Conservation (phyloP, 2,797 vertebrate genomes). For the Cephalopachus bancanus region DNA sequence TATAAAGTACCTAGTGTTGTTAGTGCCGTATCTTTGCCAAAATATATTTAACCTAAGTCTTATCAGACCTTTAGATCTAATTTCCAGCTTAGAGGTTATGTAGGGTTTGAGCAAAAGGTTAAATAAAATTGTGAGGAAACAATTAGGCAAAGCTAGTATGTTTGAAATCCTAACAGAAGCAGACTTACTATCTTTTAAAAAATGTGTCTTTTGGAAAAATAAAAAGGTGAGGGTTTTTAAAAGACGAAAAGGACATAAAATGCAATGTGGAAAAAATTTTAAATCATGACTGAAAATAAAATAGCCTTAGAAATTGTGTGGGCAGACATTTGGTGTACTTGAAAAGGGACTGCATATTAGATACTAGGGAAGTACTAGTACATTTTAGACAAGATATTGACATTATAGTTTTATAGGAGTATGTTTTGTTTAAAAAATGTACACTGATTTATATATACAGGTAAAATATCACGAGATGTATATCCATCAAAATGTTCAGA, state of each 20-base stretch:
- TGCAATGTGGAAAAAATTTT: not conserved
- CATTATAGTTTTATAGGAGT: not conserved
- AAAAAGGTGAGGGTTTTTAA: not conserved
- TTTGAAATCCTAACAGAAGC: not conserved
- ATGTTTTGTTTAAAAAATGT: not conserved
- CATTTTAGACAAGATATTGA: not conserved
- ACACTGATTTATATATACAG: not conserved
- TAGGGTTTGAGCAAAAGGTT: not conserved
- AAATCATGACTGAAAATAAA: not conserved
- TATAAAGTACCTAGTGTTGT: not conserved
- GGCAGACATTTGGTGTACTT: not conserved
- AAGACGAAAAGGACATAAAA: not conserved
- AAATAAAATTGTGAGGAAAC: not conserved
- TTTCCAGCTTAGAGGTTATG: not conserved
- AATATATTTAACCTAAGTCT: not conserved
- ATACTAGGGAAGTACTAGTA: not conserved
- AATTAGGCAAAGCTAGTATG: not conserved
- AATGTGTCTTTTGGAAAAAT: not conserved
- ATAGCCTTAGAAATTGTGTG: not conserved
- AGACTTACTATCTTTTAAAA: not conserved
- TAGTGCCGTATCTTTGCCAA: not conserved
- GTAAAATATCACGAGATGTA: not conserved
- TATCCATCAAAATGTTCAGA: not conserved
- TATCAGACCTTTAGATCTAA: not conserved
- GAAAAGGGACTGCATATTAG: not conserved